Percentiles rank a stretch among this genome's conserved stretches.
Evolutionary conservation across 2,797 vertebrate species (phyloP).

Genomic region (Mionectes olivaceus): DNA sequence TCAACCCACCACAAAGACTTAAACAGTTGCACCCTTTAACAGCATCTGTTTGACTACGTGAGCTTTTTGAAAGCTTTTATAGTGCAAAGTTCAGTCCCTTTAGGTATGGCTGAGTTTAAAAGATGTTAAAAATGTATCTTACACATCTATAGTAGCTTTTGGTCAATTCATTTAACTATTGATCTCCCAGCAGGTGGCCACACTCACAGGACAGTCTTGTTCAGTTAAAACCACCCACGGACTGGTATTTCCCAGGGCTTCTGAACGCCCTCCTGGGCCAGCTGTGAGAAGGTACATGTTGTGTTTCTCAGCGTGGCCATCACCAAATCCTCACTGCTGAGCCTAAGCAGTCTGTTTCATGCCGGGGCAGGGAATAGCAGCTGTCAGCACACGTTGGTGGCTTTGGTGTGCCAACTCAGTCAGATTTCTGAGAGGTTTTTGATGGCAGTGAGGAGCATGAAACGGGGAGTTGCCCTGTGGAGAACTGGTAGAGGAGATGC

Average conservation of each 20-base stretch:
- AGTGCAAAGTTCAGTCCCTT: background rate
- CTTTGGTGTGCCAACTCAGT: background rate
- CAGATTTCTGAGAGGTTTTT: background rate
- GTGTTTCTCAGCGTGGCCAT: background rate
- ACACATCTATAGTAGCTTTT: background rate
- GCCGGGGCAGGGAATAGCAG: background rate
- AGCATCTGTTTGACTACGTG: background rate
- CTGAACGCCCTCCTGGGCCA: background rate
- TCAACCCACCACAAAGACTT: background rate
- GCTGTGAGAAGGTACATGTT: rapidly evolving
- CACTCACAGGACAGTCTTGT: background rate
- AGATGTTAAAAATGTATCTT: background rate
- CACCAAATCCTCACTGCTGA: background rate
- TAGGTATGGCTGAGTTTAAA: background rate
- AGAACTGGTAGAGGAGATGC: background rate
- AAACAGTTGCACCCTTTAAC: background rate
- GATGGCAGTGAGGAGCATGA: background rate
- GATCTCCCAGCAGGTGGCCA: background rate
- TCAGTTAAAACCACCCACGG: background rate
- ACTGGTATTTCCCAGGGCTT: background rate
- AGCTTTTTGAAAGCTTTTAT: background rate
- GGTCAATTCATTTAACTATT: rapidly evolving
- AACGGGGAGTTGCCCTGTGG: background rate
- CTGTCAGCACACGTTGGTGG: rapidly evolving
- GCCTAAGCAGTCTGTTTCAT: background rate